These are phyloP conservation scores for Excalfactoria chinensis DNA, from an alignment of 2,113 vertebrate species.

Conservation along the genomic window DNA sequence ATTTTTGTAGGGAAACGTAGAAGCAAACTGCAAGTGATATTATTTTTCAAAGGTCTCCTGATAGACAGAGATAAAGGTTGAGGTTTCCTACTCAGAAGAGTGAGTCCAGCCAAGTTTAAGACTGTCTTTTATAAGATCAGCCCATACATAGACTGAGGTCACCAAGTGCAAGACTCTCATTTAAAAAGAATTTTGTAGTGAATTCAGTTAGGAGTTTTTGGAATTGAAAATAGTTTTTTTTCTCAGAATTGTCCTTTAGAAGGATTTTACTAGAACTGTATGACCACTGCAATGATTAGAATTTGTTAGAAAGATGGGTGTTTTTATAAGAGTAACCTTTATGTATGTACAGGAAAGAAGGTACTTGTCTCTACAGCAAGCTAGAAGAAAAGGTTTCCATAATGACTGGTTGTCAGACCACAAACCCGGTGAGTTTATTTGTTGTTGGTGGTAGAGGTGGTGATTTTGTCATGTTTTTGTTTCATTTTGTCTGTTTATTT, in stretches of 20 bases:
- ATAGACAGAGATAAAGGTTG: neutral
- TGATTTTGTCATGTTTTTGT: neutral
- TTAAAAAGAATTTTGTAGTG: neutral
- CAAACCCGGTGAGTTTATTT: slow-evolving; percentile 80
- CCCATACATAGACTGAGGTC: neutral
- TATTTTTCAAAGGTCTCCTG: neutral
- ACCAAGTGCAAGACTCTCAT: neutral
- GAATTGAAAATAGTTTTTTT: neutral
- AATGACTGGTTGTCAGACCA: slow-evolving; percentile 85
- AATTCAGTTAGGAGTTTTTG: neutral
- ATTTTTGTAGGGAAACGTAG: neutral
- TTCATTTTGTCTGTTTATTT: neutral
- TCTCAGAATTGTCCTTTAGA: neutral
- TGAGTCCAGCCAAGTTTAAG: neutral
- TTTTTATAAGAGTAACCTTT: neutral
- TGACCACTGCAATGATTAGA: neutral
- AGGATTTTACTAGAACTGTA: neutral
- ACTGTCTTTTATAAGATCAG: neutral
- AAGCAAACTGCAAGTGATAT: neutral
- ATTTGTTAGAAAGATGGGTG: neutral
- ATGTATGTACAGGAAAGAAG: slow-evolving; percentile 84
- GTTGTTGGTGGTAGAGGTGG: neutral
- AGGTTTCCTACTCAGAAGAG: neutral
- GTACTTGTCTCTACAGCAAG: slow-evolving; percentile 87
- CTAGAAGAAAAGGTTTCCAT: slow-evolving; percentile 83